These are phyloP conservation scores for Drosophila tanythrix DNA, from an alignment of 2,888 invertebrate genomes.

Conservation along the genomic window DNA sequence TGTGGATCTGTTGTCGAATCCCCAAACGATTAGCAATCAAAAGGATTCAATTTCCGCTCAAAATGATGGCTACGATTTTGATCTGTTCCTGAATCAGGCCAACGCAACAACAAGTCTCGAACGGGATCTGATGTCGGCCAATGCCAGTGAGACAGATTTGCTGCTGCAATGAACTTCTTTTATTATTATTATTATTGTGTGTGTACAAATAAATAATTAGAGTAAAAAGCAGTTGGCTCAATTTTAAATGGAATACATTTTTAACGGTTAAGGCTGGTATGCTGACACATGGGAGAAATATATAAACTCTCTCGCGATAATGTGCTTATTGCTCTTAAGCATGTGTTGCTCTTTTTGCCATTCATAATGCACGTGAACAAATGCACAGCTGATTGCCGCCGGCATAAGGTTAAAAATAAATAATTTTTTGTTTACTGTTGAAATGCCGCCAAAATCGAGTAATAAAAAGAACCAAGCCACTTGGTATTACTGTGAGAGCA, in stretches of 20 bases:
- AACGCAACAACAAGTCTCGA: slow-evolving; percentile 64
- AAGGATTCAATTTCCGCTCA: slow-evolving; percentile 59
- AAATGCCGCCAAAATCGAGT: slow-evolving; percentile 84
- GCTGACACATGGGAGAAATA: background rate
- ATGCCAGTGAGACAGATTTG: slow-evolving; percentile 80
- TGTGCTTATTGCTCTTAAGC: background rate
- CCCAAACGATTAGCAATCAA: slow-evolving; percentile 72
- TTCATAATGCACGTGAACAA: slow-evolving; percentile 22
- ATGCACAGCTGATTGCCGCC: slow-evolving; percentile 38
- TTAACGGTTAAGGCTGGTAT: background rate
- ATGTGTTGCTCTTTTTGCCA: slow-evolving; percentile 16
- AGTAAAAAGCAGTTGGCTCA: background rate
- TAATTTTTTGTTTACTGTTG: slow-evolving; percentile 15
- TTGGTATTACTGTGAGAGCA: slow-evolving; percentile 83
- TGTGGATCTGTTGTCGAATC: slow-evolving; percentile 82
- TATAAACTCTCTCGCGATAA: background rate
- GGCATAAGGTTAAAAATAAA: slow-evolving; percentile 43
- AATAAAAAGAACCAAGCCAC: slow-evolving; percentile 78
- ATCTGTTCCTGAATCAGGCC: slow-evolving; percentile 80
- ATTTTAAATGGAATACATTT: background rate
- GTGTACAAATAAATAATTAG: slow-evolving; percentile 40
- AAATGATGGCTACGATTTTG: slow-evolving; percentile 76
- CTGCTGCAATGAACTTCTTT: slow-evolving; percentile 66
- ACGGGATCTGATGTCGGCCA: slow-evolving; percentile 78
- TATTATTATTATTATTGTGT: background rate